phyloP scores from a whole-genome alignment of 2,888 invertebrate species.

The Pristionchus exspectatus region DNA sequence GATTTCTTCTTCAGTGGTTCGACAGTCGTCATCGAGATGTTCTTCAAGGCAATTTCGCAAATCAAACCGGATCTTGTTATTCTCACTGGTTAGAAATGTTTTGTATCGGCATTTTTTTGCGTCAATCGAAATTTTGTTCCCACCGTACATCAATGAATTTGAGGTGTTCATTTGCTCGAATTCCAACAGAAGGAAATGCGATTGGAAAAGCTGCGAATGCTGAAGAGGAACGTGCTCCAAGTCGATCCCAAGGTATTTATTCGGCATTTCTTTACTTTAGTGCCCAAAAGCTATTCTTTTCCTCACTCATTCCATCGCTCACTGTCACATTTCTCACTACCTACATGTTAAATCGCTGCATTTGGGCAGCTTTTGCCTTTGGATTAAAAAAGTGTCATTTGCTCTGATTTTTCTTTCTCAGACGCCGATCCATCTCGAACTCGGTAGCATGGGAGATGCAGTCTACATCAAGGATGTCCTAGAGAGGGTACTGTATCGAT shows the following conservation, averaged over 20 bases:
- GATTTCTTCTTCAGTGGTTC: slow-evolving; percentile 70
- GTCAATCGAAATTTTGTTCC: not conserved
- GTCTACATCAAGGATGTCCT: slow-evolving; percentile 79
- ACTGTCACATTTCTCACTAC: not conserved
- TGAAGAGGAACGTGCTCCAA: slow-evolving; percentile 78
- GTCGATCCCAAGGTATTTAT: slow-evolving; percentile 71
- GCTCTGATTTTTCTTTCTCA: slow-evolving; percentile 4
- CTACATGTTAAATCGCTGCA: too few species aligned
- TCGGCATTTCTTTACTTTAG: not conserved
- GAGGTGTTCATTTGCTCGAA: slow-evolving; percentile 80
- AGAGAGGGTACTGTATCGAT: slow-evolving; percentile 76
- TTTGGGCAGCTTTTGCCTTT: too few species aligned
- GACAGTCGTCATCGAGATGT: slow-evolving; percentile 79
- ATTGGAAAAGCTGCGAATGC: slow-evolving; percentile 76
- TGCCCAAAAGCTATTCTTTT: not conserved
- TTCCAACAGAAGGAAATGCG: slow-evolving; percentile 77
- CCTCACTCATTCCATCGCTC: not conserved
- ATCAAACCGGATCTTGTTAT: slow-evolving; percentile 80
- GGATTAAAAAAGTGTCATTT: too few species aligned
- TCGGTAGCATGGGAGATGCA: slow-evolving; percentile 80
- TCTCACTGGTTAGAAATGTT: slow-evolving; percentile 71
- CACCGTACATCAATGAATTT: not conserved
- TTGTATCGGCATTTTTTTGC: not conserved
- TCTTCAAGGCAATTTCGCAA: slow-evolving; percentile 79
- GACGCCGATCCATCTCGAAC: slow-evolving; percentile 80